A percentile compares a stretch with the other conserved stretches of the same genome.
phyloP scores from a whole-genome alignment of 2,113 vertebrate genomes.

The Neopipo cinnamomea region DNA sequence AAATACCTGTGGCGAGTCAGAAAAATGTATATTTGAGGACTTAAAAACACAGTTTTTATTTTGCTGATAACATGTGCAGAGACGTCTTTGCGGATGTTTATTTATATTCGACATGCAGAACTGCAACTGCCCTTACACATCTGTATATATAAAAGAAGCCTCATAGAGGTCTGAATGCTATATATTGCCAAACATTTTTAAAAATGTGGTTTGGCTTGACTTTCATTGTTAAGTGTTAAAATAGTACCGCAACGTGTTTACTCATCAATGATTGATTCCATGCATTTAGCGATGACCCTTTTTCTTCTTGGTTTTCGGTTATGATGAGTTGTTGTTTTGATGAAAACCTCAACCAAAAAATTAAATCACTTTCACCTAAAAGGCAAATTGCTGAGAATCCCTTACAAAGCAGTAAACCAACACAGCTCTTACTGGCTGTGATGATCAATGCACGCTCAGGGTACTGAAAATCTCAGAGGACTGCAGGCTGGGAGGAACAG shows the following conservation, averaged over 20 bases:
- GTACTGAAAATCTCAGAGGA: neutral
- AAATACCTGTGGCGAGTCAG: neutral
- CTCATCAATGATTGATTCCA: neutral
- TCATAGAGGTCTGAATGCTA: neutral
- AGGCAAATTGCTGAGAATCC: neutral
- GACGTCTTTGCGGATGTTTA: neutral
- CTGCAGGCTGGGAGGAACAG: neutral
- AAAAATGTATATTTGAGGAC: neutral
- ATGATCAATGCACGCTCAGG: neutral
- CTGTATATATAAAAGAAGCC: neutral
- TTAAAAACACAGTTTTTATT: neutral
- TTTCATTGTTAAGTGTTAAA: neutral
- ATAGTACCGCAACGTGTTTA: neutral
- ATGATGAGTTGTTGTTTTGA: neutral
- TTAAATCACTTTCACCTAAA: neutral
- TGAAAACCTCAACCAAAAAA: constrained; percentile 1
- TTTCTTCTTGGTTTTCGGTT: neutral
- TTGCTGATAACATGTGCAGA: neutral
- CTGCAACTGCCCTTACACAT: neutral
- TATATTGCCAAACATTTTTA: neutral
- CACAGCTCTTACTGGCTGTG: neutral
- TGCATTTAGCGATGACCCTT: neutral
- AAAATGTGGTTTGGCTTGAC: neutral
- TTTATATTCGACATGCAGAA: neutral
- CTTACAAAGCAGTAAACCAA: neutral